Conservation (phyloP, 2,797 vertebrate genomes). For the Chromis chromis region DNA sequence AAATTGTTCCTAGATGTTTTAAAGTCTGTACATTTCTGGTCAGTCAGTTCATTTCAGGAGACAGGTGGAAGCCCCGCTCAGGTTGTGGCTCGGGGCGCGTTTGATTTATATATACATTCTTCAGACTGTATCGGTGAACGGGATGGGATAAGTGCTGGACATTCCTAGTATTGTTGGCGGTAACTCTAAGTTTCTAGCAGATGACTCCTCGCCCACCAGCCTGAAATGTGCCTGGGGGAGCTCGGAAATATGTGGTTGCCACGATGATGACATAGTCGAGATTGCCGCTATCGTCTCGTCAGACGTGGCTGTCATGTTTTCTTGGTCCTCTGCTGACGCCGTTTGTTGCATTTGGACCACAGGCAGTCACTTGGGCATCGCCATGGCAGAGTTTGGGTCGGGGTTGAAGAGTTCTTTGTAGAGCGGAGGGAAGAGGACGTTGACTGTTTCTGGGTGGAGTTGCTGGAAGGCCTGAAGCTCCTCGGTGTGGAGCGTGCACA, state of each 20-base stretch:
- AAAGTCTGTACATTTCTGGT: constrained; percentile 96
- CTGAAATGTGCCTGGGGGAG: constrained; percentile 47
- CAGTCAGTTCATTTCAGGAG: constrained; percentile 89
- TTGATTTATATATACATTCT: constrained; percentile 97
- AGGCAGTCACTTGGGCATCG: constrained; percentile 93
- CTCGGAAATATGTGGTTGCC: constrained; percentile 61
- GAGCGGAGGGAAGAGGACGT: constrained; percentile 96
- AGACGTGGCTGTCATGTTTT: constrained; percentile 76
- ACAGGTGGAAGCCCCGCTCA: constrained; percentile 81
- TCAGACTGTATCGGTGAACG: constrained; percentile 99
- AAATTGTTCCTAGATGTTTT: constrained; percentile 83
- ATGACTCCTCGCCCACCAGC: constrained; percentile 56
- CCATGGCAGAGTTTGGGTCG: constrained; percentile 93
- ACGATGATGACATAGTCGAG: constrained; percentile 42
- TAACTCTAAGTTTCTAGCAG: constrained; percentile 77
- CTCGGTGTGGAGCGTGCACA: constrained; percentile 98
- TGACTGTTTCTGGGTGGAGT: constrained; percentile 98
- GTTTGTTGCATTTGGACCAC: constrained; percentile 70
- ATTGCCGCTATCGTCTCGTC: constrained; percentile 28
- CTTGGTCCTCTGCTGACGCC: constrained; percentile 70
- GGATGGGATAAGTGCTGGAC: constrained; percentile 97
- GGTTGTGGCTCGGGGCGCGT: constrained; percentile 83
- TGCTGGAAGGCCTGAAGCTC: constrained; percentile 99
- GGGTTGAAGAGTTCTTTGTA: constrained; percentile 99
- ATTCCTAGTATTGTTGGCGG: constrained; percentile 94